A percentile compares a stretch with the other conserved stretches of the same genome.
Evolutionary conservation across 2,888 invertebrate genomes (phyloP).

Genomic region (Dryococelus australis): DNA sequence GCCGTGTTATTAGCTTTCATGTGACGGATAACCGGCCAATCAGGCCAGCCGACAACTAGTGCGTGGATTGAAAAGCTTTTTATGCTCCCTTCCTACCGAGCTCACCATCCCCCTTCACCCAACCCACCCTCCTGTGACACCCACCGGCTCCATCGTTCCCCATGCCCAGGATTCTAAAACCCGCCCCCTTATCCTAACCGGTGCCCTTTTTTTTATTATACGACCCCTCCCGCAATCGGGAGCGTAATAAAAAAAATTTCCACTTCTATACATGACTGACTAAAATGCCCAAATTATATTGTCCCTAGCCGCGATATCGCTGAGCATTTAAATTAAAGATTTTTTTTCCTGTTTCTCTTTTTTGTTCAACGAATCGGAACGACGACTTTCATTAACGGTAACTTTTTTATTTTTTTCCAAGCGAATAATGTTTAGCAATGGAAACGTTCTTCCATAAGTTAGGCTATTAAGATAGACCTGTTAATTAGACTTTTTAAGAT

Average conservation of each 20-base stretch:
- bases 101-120: background rate
- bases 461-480: too few species aligned
- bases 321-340: background rate
- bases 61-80: conserved; percentile 27
- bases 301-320: background rate
- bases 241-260: background rate
- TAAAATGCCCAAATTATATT: conserved; percentile 21
- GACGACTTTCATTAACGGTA: too few species aligned
- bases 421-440: too few species aligned
- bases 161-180: background rate
- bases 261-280: conserved; percentile 22
- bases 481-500: too few species aligned
- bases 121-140: background rate
- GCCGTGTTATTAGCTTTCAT: conserved; percentile 24
- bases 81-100: background rate
- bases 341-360: conserved; percentile 6
- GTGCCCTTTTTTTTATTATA: too few species aligned
- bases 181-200: background rate
- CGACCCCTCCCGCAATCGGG: background rate
- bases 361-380: too few species aligned
- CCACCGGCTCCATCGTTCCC: too few species aligned
- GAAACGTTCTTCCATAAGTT: too few species aligned
- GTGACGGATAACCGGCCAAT: conserved; percentile 27
- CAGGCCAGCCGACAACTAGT: background rate
- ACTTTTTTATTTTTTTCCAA: too few species aligned